Evolutionary conservation across 2,888 invertebrate species (phyloP).

Genomic region (Apodemia zela): DNA sequence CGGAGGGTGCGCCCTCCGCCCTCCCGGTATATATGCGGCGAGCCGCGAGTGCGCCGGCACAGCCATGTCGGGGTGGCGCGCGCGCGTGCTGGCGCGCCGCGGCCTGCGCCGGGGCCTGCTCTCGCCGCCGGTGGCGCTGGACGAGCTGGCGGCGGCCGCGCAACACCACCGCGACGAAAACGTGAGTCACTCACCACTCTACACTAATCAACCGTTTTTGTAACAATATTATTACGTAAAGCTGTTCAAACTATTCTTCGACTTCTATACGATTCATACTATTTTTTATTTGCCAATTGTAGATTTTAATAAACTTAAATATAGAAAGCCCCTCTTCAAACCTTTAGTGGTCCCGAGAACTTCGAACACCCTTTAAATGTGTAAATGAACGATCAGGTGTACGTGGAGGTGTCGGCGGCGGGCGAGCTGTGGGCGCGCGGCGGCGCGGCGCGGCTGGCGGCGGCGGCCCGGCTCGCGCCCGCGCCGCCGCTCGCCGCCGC

Average conservation of each 20-base stretch:
- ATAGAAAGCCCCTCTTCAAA: no score
- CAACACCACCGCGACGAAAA: constrained; percentile 27
- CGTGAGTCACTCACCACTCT: constrained; percentile 28
- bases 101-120: constrained; percentile 46
- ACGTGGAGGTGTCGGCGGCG: constrained; percentile 44
- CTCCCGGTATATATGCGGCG: background rate
- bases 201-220: no score
- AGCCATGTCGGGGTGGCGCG: constrained; percentile 22
- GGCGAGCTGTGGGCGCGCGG: constrained; percentile 32
- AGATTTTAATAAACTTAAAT: no score
- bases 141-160: constrained; percentile 44
- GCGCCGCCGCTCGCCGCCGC: constrained; percentile 33
- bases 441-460: constrained; percentile 31
- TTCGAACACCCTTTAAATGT: no score
- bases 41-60: background rate
- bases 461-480: constrained; percentile 34
- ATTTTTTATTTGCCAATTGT: no score
- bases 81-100: constrained; percentile 44
- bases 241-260: no score
- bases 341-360: no score
- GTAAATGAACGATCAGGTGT: constrained; percentile 38
- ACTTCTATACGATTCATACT: no score
- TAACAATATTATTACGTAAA: no score
- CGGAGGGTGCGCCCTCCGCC: background rate
- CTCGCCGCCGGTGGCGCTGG: constrained; percentile 43